These are phyloP conservation scores for Parnassius apollo DNA, from an alignment of 2,888 invertebrate genomes.

Conservation along the genomic window DNA sequence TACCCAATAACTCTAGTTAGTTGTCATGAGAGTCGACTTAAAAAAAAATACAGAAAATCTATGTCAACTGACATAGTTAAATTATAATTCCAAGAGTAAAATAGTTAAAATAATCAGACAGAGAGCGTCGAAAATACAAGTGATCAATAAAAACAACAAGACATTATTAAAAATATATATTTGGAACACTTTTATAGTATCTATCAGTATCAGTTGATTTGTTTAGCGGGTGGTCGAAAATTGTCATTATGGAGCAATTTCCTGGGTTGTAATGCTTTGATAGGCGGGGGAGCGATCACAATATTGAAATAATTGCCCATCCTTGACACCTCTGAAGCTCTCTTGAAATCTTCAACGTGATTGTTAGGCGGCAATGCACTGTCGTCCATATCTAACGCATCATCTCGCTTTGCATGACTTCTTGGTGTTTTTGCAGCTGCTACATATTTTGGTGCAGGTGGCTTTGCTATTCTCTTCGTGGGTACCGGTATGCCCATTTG, in stretches of 20 bases:
- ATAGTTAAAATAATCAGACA: too few species aligned
- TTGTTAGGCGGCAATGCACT: conserved; percentile 39
- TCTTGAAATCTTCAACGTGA: conserved; percentile 50
- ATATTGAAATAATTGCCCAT: conserved; percentile 78
- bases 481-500: conserved; percentile 76
- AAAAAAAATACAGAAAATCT: too few species aligned
- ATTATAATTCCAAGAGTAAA: too few species aligned
- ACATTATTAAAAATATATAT: too few species aligned
- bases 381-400: conserved; percentile 44
- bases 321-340: conserved; percentile 59
- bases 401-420: conserved; percentile 47
- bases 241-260: conserved; percentile 54
- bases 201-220: conserved; percentile 35
- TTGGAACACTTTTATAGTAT: background rate
- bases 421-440: conserved; percentile 34
- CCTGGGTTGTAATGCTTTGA: conserved; percentile 66
- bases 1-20: too few species aligned
- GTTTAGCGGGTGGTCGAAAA: conserved; percentile 45
- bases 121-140: too few species aligned
- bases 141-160: too few species aligned
- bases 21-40: too few species aligned
- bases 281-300: conserved; percentile 73
- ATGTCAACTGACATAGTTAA: too few species aligned
- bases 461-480: conserved; percentile 45
- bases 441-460: conserved; percentile 41